A percentile compares a stretch with the other conserved stretches of the same genome.
Evolutionary conservation across 2,888 invertebrate genomes (phyloP).

Genomic region (Anthrax anthrax): DNA sequence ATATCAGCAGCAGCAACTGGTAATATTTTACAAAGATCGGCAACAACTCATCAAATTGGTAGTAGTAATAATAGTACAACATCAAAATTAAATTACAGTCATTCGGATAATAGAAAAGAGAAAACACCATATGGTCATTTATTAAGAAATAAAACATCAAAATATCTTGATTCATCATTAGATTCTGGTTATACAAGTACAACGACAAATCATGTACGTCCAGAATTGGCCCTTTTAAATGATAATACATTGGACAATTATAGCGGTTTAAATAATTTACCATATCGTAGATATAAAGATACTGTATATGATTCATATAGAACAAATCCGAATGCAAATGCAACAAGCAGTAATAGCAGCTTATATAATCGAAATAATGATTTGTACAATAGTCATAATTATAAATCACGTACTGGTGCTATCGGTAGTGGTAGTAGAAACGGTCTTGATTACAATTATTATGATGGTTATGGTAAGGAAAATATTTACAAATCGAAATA

Average conservation of each 20-base stretch:
- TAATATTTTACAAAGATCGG: conserved; percentile 47
- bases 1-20: conserved; percentile 17
- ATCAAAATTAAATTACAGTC: conserved; percentile 44
- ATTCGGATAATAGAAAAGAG: conserved; percentile 36
- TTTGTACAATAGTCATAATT: conserved; percentile 16
- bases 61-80: conserved; percentile 43
- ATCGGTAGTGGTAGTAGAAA: conserved; percentile 10
- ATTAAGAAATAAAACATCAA: conserved; percentile 22
- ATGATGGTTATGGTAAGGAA: conserved; percentile 19
- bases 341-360: conserved; percentile 15
- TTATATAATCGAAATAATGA: conserved; percentile 15
- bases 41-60: conserved; percentile 56
- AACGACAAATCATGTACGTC: conserved; percentile 12
- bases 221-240: conserved; percentile 19
- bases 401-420: conserved; percentile 12
- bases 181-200: conserved; percentile 26
- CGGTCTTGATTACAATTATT: conserved; percentile 17
- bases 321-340: neutral
- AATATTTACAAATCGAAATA: conserved; percentile 22
- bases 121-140: conserved; percentile 24
- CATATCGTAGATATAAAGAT: conserved; percentile 20
- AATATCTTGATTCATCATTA: conserved; percentile 26
- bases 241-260: conserved; percentile 22
- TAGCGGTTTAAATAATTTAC: conserved; percentile 5
- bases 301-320: conserved; percentile 24